Base-by-base conservation (phyloP, 2,797 vertebrate genomes). In the Sparus aurata region DNA sequence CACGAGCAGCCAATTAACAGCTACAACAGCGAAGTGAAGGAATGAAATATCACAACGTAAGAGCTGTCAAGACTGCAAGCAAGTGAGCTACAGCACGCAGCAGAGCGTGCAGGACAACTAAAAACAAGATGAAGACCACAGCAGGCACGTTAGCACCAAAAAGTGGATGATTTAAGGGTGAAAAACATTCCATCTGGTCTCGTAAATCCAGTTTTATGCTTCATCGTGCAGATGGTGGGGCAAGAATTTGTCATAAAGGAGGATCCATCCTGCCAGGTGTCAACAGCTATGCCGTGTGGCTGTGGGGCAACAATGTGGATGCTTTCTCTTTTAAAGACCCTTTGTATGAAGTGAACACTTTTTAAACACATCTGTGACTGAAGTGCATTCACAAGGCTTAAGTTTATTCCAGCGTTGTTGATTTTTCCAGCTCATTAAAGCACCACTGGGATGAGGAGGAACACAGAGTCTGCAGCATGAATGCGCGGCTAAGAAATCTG, bases 201-300 rank as follows among this genome's bases (percentile, higher is more conserved):
- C 80, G 77, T 90, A 86, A 91, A 92, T 90, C 79, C 85, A 55
- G 22, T 69, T 87, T 91, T 85, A 86, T 86, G 75, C 68, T 83
- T 83, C 72, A 73, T 82, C 81, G 64, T 83, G 78, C 86, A 91
- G 86, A 89, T 86, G 91, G 84, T 16, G 46, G 85, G 80, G 73
- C 66, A 77, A 81, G 84, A 85, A 63, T 82, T 74, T 67, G 77
- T 85, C 75, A 68, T 82, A 82, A 91, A 91, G 9, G 70, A 63
- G 46, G 78, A 88, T 84, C 73, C 65, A 74, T 89, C 69, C 60
- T 74, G 64, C 77, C 84, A 85, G 77, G 79, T 86, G 88, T 89
- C 86, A 82, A 84, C 83, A 77, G 63, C 59, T 79, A 65, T 79
- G 75, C 53, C 63, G 55, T 49, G 73, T 41, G 66, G 65, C 80